Evolutionary conservation across 2,113 vertebrate species (phyloP).

Genomic region (Laticauda laticaudata): DNA sequence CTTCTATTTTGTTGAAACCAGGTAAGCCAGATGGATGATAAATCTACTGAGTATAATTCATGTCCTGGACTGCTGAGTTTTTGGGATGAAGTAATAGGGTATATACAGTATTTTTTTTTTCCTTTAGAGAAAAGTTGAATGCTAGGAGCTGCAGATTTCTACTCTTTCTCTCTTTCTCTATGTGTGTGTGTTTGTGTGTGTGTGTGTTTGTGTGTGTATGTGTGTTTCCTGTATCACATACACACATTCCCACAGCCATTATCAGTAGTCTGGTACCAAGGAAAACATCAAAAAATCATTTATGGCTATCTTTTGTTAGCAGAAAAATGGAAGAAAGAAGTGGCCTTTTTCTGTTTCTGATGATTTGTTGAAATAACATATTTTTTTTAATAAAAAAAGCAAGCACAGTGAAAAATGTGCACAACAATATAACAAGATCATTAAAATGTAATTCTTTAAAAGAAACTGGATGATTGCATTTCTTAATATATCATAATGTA

Average conservation of each 20-base stretch:
- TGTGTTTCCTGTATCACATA: not conserved
- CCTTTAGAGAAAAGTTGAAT: not conserved
- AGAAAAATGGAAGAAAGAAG: slow-evolving; percentile 2
- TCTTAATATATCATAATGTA: not conserved
- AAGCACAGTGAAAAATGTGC: not conserved
- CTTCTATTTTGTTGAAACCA: slow-evolving; percentile 19
- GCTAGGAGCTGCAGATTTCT: not conserved
- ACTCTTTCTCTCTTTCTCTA: not conserved
- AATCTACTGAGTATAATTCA: slow-evolving; percentile 32
- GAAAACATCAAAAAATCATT: slow-evolving; percentile 33
- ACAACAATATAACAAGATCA: not conserved
- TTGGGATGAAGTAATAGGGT: slow-evolving; percentile 9
- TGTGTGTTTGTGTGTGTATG: not conserved
- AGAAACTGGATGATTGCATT: not conserved
- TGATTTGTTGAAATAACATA: not conserved
- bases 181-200: not conserved
- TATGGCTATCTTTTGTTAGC: not conserved
- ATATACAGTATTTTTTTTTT: not conserved
- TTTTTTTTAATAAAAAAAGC: not conserved
- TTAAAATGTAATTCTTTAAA: not conserved
- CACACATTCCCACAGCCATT: not conserved
- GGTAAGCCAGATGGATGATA: not conserved
- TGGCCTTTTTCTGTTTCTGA: not conserved
- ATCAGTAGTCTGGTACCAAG: slow-evolving; percentile 9
- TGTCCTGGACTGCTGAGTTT: slow-evolving; percentile 13